A percentile compares a stretch with the other conserved stretches of the same genome.
Evolutionary conservation across 2,797 vertebrate species (phyloP).

Genomic region (Phataginus tetradactyla): DNA sequence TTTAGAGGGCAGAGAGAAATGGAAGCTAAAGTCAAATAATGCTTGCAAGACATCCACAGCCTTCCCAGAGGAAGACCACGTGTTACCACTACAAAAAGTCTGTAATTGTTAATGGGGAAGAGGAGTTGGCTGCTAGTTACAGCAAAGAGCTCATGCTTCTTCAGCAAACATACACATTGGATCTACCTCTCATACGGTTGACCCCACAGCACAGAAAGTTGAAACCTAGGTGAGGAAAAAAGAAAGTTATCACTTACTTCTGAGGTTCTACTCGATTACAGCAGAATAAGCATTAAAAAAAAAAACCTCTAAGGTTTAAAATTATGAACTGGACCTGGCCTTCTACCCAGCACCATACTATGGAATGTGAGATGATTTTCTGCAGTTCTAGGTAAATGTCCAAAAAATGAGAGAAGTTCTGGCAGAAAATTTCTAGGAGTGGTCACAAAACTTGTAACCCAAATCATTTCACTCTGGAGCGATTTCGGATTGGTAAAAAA

Average conservation of each 20-base stretch:
- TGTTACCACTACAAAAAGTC: not conserved
- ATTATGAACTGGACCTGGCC: not conserved
- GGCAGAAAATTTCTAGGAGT: not conserved
- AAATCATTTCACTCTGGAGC: conserved; percentile 27
- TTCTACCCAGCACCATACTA: not conserved
- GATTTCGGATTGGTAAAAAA: not conserved
- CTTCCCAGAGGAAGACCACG: conserved; percentile 42
- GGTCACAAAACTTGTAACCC: conserved; percentile 8
- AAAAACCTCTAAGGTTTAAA: conserved; percentile 33
- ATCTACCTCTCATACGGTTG: conserved; percentile 82
- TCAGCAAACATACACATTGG: conserved; percentile 59
- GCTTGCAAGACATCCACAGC: not conserved
- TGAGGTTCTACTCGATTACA: conserved; percentile 37
- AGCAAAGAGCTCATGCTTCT: conserved; percentile 76
- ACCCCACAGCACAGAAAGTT: conserved; percentile 84
- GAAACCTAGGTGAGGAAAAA: conserved; percentile 81
- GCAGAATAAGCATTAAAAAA: not conserved
- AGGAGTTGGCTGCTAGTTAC: conserved; percentile 62
- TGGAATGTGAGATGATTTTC: conserved; percentile 20
- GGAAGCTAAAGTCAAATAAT: not conserved
- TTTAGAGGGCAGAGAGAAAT: not conserved
- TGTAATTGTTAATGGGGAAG: not conserved
- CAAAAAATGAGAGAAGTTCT: not conserved
- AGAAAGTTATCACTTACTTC: conserved; percentile 72
- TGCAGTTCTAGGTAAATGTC: not conserved